Conservation (phyloP, 2,113 vertebrate genomes). For the Charadrius vociferus region DNA sequence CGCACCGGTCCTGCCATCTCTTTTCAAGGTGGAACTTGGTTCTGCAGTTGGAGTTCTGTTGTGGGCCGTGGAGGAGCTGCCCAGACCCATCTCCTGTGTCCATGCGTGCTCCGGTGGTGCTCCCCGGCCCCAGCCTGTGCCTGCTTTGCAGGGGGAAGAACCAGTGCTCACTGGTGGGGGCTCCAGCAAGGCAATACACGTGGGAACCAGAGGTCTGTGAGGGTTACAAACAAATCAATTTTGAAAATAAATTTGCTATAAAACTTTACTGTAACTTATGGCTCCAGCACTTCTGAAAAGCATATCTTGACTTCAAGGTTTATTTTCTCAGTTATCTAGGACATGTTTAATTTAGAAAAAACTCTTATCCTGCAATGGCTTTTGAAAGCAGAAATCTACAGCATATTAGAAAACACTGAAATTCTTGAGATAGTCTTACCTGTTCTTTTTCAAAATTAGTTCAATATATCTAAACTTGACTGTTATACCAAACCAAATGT, state of each 20-base stretch:
- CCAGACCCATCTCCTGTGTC: neutral
- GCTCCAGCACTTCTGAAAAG: neutral
- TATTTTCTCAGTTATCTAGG: neutral
- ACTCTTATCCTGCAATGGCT: neutral
- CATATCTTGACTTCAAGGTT: neutral
- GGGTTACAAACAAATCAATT: neutral
- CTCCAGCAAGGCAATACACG: neutral
- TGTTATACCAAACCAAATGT: neutral
- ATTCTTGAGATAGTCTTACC: neutral
- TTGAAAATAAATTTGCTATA: neutral
- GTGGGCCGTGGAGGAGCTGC: neutral
- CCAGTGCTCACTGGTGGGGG: neutral
- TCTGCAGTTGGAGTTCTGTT: neutral
- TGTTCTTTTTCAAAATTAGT: neutral
- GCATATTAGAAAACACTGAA: neutral
- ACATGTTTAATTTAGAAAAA: neutral
- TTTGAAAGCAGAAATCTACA: neutral
- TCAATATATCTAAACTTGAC: neutral
- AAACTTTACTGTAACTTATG: neutral
- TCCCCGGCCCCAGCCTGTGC: neutral
- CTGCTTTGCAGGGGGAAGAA: neutral
- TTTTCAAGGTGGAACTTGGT: neutral
- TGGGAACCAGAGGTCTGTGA: neutral
- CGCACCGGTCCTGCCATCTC: rapidly evolving
- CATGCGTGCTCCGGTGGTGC: rapidly evolving